A percentile compares a stretch with the other conserved stretches of the same genome.
These are phyloP conservation scores for Adelphocoris suturalis DNA, from an alignment of 2,888 invertebrate genomes.

Conservation along the genomic window DNA sequence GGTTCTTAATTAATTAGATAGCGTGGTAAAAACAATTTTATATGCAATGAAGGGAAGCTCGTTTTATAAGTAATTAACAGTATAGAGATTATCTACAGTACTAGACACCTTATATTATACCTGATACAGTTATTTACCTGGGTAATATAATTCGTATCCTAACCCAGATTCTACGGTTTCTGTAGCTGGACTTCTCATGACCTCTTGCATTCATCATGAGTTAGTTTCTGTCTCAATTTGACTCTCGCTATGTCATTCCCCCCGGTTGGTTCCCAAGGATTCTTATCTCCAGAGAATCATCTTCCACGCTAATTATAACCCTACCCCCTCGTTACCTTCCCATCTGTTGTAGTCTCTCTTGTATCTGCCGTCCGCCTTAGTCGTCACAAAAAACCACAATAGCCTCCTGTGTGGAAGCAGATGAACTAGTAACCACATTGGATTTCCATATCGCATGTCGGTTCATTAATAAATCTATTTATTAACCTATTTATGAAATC, in stretches of 20 bases:
- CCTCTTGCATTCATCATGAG: conserved; percentile 1
- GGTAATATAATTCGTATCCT: no score
- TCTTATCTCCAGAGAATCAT: not conserved
- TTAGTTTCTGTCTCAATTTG: conserved; percentile 6
- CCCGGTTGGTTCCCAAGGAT: not conserved
- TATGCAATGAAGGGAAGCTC: no score
- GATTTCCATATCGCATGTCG: no score
- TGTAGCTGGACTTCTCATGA: not conserved
- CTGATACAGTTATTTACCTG: no score
- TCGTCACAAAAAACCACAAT: conserved; percentile 13
- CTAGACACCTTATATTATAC: no score
- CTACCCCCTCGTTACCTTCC: not conserved
- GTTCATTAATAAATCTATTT: no score
- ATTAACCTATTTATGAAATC: no score
- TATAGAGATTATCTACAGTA: no score
- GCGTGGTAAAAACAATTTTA: no score
- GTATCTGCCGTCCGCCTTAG: not conserved
- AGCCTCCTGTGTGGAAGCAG: not conserved
- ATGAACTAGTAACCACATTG: no score
- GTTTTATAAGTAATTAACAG: no score
- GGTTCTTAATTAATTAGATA: no score
- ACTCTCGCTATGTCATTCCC: not conserved
- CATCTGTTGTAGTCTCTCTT: not conserved
- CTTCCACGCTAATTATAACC: conserved; percentile 24
- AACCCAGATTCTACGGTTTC: not conserved